Percentiles rank a stretch among this genome's conserved stretches.
Evolutionary conservation across 2,113 vertebrate genomes (phyloP).

Genomic region (Ageneiosus marmoratus): DNA sequence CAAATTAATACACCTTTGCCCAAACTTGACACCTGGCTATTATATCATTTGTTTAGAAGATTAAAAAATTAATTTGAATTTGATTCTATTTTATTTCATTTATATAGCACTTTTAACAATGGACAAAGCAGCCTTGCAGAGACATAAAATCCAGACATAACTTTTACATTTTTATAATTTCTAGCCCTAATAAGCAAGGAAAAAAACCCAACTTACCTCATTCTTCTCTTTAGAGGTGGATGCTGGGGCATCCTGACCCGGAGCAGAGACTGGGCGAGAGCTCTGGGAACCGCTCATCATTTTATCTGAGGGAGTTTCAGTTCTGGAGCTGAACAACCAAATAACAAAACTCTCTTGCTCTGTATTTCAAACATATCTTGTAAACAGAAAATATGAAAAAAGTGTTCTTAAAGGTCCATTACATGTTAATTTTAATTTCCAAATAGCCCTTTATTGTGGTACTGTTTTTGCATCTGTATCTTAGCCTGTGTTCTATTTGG

Average conservation of each 20-base stretch:
- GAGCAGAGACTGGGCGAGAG: conserved; percentile 77
- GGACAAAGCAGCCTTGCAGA: too few relatives aligned
- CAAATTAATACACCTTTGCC: background rate
- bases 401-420: background rate
- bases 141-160: too few relatives aligned
- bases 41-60: background rate
- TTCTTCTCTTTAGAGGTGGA: conserved; percentile 80
- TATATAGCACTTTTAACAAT: too few relatives aligned
- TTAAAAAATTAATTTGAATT: background rate
- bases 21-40: background rate
- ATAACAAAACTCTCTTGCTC: conserved; percentile 18
- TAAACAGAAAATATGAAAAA: background rate
- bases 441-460: background rate
- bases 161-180: too few relatives aligned
- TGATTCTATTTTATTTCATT: too few relatives aligned
- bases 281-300: conserved; percentile 75
- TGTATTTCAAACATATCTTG: background rate
- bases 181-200: too few relatives aligned
- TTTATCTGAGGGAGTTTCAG: conserved; percentile 89
- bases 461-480: background rate
- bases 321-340: conserved; percentile 70
- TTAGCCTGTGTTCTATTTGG: background rate
- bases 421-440: background rate
- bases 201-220: conserved; percentile 76
- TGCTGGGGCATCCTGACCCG: conserved; percentile 76